Percentiles rank a stretch among this genome's conserved stretches.
These are phyloP conservation scores for Cyrtonyx montezumae DNA, from an alignment of 2,113 vertebrate species.

Conservation along the genomic window DNA sequence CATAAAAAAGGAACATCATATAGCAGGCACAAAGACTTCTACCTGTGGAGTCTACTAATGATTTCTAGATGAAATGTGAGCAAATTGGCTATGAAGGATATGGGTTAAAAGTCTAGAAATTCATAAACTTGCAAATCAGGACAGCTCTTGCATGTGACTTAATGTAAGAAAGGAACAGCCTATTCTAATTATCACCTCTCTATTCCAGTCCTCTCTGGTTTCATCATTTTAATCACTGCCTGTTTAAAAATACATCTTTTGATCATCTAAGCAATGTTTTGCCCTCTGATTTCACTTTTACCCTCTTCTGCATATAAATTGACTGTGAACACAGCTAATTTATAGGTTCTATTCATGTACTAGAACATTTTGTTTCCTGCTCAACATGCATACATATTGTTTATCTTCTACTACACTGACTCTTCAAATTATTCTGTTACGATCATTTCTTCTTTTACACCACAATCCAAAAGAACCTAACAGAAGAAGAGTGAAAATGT, in stretches of 20 bases:
- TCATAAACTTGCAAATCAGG: constrained; percentile 71
- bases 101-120: constrained; percentile 65
- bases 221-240: constrained; percentile 48
- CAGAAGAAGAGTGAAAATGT: neutral
- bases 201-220: constrained; percentile 32
- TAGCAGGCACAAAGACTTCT: constrained; percentile 22
- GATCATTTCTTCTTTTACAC: neutral
- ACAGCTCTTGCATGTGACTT: neutral
- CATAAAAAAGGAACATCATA: constrained; percentile 21
- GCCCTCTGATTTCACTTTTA: constrained; percentile 25
- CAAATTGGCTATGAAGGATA: constrained; percentile 39
- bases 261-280: constrained; percentile 46
- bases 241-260: constrained; percentile 55
- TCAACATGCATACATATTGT: neutral
- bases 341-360: neutral
- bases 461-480: neutral
- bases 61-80: constrained; percentile 41
- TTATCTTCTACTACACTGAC: neutral
- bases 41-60: constrained; percentile 41
- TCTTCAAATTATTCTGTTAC: neutral
- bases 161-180: constrained; percentile 39
- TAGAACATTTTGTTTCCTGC: neutral
- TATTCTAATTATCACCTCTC: constrained; percentile 66
- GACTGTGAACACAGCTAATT: neutral
- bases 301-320: neutral